These are phyloP conservation scores for Amphipoea lucens DNA, from an alignment of 2,888 invertebrate species.

Conservation along the genomic window DNA sequence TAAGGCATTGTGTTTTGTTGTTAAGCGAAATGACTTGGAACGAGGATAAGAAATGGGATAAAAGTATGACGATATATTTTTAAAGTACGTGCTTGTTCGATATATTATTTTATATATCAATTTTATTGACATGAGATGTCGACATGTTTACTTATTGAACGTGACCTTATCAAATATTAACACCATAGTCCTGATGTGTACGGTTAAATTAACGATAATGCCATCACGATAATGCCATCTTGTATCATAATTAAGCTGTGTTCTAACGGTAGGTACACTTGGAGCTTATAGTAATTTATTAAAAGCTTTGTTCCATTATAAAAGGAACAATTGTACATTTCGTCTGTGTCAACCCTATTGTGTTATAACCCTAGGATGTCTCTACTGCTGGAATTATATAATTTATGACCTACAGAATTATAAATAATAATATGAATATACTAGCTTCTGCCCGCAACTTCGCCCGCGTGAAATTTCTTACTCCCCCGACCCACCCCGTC, in stretches of 20 bases:
- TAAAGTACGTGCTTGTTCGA: not conserved
- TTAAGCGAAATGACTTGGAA: slow-evolving; percentile 40
- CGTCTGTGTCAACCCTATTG: not conserved
- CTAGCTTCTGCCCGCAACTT: too few species aligned
- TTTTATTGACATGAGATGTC: not conserved
- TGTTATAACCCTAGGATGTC: not conserved
- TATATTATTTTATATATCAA: slow-evolving; percentile 6
- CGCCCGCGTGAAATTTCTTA: too few species aligned
- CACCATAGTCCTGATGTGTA: not conserved
- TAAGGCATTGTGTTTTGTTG: slow-evolving; percentile 34
- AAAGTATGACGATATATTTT: slow-evolving; percentile 10
- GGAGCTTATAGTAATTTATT: not conserved
- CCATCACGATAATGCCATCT: slow-evolving; percentile 1
- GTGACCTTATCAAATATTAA: not conserved
- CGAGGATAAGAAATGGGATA: slow-evolving; percentile 18
- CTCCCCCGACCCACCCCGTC: too few species aligned
- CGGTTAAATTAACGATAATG: not conserved
- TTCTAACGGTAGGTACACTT: not conserved
- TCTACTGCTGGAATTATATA: not conserved
- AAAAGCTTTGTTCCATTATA: not conserved
- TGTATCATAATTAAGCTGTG: not conserved
- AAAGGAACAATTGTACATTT: not conserved
- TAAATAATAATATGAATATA: not conserved
- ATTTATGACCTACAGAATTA: not conserved
- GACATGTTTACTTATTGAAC: not conserved